Conservation (phyloP, 2,797 vertebrate genomes). For the Poeciliopsis paucimaculata region DNA sequence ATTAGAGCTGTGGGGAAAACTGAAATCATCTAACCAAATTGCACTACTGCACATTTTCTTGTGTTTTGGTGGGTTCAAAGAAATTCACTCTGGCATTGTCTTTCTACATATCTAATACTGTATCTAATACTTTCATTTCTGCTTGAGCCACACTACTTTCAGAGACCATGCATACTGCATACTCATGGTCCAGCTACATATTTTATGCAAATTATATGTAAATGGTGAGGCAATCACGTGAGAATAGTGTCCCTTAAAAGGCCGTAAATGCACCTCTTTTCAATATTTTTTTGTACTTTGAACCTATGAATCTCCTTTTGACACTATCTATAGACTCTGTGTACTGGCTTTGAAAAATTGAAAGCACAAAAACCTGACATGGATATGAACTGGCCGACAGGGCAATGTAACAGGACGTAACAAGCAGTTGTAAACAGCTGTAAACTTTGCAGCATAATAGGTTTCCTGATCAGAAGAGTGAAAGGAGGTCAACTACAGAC, state of each 20-base stretch:
- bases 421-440: background rate
- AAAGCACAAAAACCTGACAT: background rate
- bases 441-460: background rate
- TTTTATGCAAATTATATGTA: background rate
- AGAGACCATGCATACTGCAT: background rate
- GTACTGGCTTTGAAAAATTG: background rate
- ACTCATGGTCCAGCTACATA: background rate
- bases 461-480: background rate
- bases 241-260: background rate
- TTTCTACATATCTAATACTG: background rate
- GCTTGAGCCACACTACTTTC: background rate
- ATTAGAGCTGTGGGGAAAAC: conserved; percentile 5
- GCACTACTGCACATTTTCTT: background rate
- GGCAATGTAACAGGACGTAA: background rate
- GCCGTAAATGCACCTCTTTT: background rate
- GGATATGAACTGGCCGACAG: background rate
- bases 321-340: background rate
- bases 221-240: background rate
- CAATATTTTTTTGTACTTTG: background rate
- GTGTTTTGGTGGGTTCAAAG: background rate
- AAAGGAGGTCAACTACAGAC: background rate
- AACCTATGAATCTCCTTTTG: background rate
- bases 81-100: background rate
- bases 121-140: background rate
- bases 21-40: background rate